Percentiles rank a stretch among this genome's conserved stretches.
Conservation (phyloP, 2,888 invertebrate species). For the Rhodophaea formosa region DNA sequence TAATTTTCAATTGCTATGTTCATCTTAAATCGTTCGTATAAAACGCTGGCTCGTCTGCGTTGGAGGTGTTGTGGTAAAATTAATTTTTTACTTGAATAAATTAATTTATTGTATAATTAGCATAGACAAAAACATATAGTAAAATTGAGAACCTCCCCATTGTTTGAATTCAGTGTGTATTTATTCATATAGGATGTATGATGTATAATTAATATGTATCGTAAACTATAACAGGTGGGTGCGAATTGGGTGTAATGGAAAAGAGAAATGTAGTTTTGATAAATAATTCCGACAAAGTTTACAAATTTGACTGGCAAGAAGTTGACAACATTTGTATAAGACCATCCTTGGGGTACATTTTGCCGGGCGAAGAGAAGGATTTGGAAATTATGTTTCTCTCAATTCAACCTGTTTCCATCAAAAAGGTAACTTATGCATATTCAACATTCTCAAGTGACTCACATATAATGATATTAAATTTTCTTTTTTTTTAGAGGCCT, state of each 20-base stretch:
- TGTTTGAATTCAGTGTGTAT: too few species aligned
- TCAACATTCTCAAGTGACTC: not conserved
- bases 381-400: conserved; percentile 67
- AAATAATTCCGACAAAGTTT: conserved; percentile 73
- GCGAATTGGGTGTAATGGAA: conserved; percentile 58
- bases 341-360: conserved; percentile 69
- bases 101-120: too few species aligned
- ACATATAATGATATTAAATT: too few species aligned
- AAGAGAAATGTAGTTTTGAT: conserved; percentile 64
- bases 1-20: too few species aligned
- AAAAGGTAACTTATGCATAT: conserved; percentile 43
- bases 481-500: too few species aligned
- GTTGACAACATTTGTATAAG: conserved; percentile 56
- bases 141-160: too few species aligned
- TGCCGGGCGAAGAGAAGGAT: conserved; percentile 74
- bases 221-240: conserved; percentile 53
- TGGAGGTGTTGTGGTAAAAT: too few species aligned
- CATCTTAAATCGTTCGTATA: too few species aligned
- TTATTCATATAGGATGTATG: too few species aligned
- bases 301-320: conserved; percentile 63
- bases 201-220: not conserved
- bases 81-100: too few species aligned
- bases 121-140: too few species aligned
- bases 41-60: too few species aligned
- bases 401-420: conserved; percentile 46